phyloP scores from a whole-genome alignment of 2,888 invertebrate genomes.

The Orthosia gracilis region DNA sequence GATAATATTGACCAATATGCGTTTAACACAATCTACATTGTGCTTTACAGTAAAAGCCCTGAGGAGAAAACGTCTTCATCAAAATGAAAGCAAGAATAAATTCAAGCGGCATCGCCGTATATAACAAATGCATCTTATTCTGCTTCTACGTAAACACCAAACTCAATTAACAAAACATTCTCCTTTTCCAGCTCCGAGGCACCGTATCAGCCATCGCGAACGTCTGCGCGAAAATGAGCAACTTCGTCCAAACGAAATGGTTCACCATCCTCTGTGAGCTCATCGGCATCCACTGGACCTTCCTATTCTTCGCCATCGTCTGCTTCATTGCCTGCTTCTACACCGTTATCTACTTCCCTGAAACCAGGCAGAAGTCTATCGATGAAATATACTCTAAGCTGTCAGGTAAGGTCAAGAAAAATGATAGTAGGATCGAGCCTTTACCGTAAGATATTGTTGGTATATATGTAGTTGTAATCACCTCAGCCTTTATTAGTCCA shows the following conservation, averaged over 20 bases:
- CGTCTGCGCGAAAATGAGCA: conserved; percentile 86
- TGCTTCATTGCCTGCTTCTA: conserved; percentile 83
- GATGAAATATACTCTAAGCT: conserved; percentile 85
- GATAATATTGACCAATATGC: no score
- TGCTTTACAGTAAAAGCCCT: no score
- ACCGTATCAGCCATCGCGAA: conserved; percentile 87
- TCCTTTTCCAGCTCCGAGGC: conserved; percentile 82
- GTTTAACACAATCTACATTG: no score
- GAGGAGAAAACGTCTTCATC: no score
- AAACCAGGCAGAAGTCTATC: conserved; percentile 83
- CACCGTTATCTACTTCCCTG: conserved; percentile 82
- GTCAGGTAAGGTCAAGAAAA: conserved; percentile 72
- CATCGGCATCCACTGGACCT: conserved; percentile 87
- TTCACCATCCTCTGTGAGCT: conserved; percentile 82
- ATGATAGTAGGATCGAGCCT: conserved; percentile 72
- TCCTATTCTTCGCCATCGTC: conserved; percentile 83
- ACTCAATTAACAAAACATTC: conserved; percentile 2
- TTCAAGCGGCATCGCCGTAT: no score
- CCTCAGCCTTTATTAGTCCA: not conserved
- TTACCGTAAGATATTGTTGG: conserved; percentile 63
- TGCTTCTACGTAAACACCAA: not conserved
- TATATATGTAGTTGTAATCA: not conserved
- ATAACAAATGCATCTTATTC: not conserved
- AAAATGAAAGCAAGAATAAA: no score
- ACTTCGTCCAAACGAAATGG: conserved; percentile 88